Evolutionary conservation across 2,113 vertebrate genomes (phyloP), one percentile per base, ranked within the genome.

Genomic region (Salvelinus fontinalis): DNA sequence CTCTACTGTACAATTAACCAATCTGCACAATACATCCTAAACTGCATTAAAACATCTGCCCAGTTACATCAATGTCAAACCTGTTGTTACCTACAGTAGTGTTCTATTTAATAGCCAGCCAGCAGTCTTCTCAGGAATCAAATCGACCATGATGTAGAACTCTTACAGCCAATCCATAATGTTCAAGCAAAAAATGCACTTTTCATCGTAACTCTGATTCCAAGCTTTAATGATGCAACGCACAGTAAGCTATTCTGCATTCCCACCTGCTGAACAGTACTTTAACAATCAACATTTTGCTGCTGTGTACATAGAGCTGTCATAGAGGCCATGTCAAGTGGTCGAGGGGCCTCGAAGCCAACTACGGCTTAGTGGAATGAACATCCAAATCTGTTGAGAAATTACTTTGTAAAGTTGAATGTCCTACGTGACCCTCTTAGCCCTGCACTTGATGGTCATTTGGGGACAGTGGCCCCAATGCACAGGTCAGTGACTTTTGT

Each of bases 401-500:
- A 62, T 24, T 1, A n/a, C 7, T 71, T 71, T 66, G 24, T 5
- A 73, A 73, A 68, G 72, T 83, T 83, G 29, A 39, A 27, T 14
- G 27, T 69, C 75, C 31, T 72, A 22, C 16, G 18, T 64, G 60
- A 24, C 14, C 70, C 48, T 67, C 75, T 1, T 80, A 26, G 51
- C 54, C 62, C 73, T 71, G 72, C 83, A 78, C n/a, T 48, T 24
- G 74, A 64, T 75, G 59, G 84, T 82, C 65, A 78, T 72, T 66
- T 73, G 22, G 71, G 74, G 72, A 88, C 85, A 79, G 79, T 12
- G 74, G 78, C 77, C 2, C 18, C 59, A 82, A 60, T 24, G 57
- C 77, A 83, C 77, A 87, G 71, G 78, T 88, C 86, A 88, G 78
- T 84, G 70, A 78, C 85, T 90, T 87, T 77, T 84, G 83, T 82